Evolutionary conservation across 2,113 vertebrate species (phyloP), one percentile per base, ranked within the genome.

Genomic region (Bujurquina vittata): DNA sequence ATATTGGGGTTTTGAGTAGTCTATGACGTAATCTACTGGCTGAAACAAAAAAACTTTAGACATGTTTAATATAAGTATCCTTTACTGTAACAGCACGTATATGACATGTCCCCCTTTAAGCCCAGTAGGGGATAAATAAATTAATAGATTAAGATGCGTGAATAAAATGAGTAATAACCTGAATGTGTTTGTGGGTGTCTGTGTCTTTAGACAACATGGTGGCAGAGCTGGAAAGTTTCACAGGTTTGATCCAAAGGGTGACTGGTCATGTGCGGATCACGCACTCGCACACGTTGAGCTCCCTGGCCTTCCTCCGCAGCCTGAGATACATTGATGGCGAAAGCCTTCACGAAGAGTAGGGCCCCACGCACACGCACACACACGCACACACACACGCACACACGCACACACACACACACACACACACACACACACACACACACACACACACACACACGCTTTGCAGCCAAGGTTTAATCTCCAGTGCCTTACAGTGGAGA

Each of bases 151-250:
- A 22, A 18, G 15, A 20, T 18, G 1, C 1, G 17, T 31, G 5
- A 15, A 57, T 22, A 56, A 74, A 56, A 23, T 56, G 26, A 54
- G 3, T 18, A 43, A 3, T 81, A 78, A 77, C n/a, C 7, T 10
- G 4, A 22, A n/a, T 77, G 22, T 63, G 35, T 83, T 5, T 82
- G 54, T 73, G 40, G 18, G 3, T 75, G 58, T 87, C 15, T 85
- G 33, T 89, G 75, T 85, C 31, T 81, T 35, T 33, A 99, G 98
- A 96, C 89, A 99, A 99, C 94, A 99, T 99, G 1, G 97, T 97
- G 17, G 96, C 97, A 0, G 98, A 99, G 89, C 93, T 99, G 96
- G 98, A 99, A 95, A 98, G 97, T 58, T 99, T 98, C 85, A 97
- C 99, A 80, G 98, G 98, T 3, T 93, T 98, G 92, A 99, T 99